Evolutionary conservation across 2,797 vertebrate genomes (phyloP).

Genomic region (Paratrypauchen microcephalus): DNA sequence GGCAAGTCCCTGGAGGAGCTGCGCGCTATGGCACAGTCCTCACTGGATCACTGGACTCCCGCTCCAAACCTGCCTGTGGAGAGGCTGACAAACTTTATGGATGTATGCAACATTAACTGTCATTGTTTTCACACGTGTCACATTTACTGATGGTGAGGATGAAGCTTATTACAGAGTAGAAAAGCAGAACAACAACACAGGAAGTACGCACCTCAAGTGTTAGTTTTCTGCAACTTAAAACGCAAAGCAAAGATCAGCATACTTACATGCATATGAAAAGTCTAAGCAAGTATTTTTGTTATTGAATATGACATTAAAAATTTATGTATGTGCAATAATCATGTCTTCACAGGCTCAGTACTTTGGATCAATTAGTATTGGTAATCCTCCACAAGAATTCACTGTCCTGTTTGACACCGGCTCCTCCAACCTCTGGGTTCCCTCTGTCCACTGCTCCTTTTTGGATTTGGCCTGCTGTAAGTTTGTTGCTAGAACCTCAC

Average conservation of each 20-base stretch:
- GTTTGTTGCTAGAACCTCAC: conserved; percentile 28
- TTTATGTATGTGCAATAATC: background rate
- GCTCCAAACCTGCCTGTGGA: conserved; percentile 63
- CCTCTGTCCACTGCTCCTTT: conserved; percentile 79
- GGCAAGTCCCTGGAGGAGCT: conserved; percentile 68
- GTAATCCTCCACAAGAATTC: conserved; percentile 78
- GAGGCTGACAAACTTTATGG: conserved; percentile 83
- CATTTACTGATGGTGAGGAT: background rate
- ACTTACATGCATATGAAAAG: background rate
- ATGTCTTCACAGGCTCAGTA: conserved; percentile 72
- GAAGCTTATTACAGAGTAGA: background rate
- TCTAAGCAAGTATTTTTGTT: background rate
- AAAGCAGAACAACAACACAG: conserved; percentile 4
- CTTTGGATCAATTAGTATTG: conserved; percentile 77
- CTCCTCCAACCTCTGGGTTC: conserved; percentile 85
- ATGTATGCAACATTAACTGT: conserved; percentile 66
- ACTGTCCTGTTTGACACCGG: conserved; percentile 83
- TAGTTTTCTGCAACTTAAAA: background rate
- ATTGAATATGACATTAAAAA: background rate
- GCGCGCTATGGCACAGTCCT: conserved; percentile 34
- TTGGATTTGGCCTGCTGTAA: conserved; percentile 80
- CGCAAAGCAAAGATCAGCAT: background rate
- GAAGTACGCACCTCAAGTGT: background rate
- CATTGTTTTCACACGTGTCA: background rate
- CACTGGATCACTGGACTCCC: conserved; percentile 1